Evolutionary conservation across 2,113 vertebrate species (phyloP), one percentile per base, ranked within the genome.

Genomic region (Trichechus manatus): DNA sequence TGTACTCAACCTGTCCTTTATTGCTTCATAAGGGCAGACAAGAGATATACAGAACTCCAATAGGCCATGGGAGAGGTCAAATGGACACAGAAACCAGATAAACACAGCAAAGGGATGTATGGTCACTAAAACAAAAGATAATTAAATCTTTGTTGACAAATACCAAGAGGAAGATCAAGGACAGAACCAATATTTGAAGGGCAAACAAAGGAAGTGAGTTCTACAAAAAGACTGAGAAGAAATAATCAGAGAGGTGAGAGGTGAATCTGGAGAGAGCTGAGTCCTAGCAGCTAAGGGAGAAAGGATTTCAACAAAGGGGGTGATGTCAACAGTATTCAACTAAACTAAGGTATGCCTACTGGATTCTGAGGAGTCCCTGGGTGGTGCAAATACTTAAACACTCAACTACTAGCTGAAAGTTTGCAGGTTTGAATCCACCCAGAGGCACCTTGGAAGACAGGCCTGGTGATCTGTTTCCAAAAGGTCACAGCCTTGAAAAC

Each of bases 141-240:
- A 81, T 56, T 75, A 70, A 82, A 74, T 53, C 61, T 56, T 50
- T n/a, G 19, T 53, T 80, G 44, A 66, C 25, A 66, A 91, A 92
- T 70, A 70, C 68, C 13, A 89, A 78, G 59, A 89, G 56, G 42
- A 53, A 10, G 36, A 44, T 84, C 72, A 84, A 89, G 53, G 50
- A 29, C 63, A 88, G 63, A 95, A 66, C 13, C 33, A 88, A 44
- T 74, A 83, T 22, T 92, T 95, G 86, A 91, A n/a, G 19, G 36
- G 31, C 15, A 93, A 87, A 85, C 5, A 44, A 89, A 89, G 10
- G 29, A 91, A 75, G 64, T 72, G 25, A 89, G 53, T 6, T 80
- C 78, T 74, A 78, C 70, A 84, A 56, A 56, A 56, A 56, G 53
- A 56, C 53, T 56, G 53, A 77, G 56, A 59, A 31, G 19, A 23